Percentiles rank a stretch among this genome's conserved stretches.
These are phyloP conservation scores for Trachelus iudaicus DNA, from an alignment of 2,888 invertebrate species.

Conservation along the genomic window DNA sequence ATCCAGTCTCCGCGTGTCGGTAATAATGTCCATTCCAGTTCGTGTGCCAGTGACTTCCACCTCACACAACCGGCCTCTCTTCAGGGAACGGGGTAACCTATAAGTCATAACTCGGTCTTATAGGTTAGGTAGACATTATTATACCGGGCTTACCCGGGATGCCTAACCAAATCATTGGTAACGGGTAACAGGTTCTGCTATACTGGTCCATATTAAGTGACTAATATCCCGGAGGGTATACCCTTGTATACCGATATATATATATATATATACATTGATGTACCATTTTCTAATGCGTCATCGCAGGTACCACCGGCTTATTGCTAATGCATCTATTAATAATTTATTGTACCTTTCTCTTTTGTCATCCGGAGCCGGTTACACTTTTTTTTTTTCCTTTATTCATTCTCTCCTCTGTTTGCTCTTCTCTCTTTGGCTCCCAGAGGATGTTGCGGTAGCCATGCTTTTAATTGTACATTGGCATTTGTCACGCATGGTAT, in stretches of 20 bases:
- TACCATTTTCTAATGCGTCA: neutral
- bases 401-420: neutral
- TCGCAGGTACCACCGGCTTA: neutral
- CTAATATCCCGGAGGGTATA: neutral
- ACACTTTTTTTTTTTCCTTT: neutral
- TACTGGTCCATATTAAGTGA: constrained; percentile 20
- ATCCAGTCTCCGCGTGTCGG: constrained; percentile 21
- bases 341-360: neutral
- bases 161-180: constrained; percentile 35
- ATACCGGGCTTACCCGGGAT: neutral
- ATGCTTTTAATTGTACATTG: neutral
- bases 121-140: neutral
- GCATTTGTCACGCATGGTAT: neutral
- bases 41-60: neutral
- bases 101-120: neutral
- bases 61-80: neutral
- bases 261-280: neutral
- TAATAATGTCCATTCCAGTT: constrained; percentile 7
- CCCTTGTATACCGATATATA: neutral
- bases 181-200: constrained; percentile 34
- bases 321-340: neutral
- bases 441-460: neutral
- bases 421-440: neutral
- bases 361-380: neutral
- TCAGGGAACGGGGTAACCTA: constrained; percentile 1